Percentiles rank a stretch among this genome's conserved stretches.
These are phyloP conservation scores for Chelonoidis abingdonii DNA, from an alignment of 2,113 vertebrate genomes.

Conservation along the genomic window DNA sequence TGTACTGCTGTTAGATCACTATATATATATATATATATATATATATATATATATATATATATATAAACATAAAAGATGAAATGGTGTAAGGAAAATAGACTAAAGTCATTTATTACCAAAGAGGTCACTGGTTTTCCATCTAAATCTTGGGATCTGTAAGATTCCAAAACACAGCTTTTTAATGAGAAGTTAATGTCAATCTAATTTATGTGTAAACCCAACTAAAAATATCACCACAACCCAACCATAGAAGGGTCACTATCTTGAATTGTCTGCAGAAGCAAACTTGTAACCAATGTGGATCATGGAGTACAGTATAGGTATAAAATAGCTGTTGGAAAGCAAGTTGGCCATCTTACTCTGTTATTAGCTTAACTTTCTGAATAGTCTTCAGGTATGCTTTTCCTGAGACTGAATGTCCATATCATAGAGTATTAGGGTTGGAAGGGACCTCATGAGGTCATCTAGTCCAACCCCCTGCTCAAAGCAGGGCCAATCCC, in stretches of 20 bases:
- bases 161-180: neutral
- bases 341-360: neutral
- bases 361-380: neutral
- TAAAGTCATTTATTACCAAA: neutral
- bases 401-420: neutral
- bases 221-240: neutral
- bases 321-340: fast-evolving
- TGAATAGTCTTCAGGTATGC: neutral
- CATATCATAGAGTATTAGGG: neutral
- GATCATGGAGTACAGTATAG: neutral
- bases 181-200: neutral
- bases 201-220: neutral
- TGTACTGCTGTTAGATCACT: neutral
- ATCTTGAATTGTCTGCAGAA: neutral
- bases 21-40: no score
- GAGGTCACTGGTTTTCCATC: neutral
- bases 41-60: no score
- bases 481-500: no score
- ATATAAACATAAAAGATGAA: neutral
- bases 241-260: neutral
- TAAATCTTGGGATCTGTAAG: neutral
- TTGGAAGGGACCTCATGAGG: no score
- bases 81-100: neutral
- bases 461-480: no score
- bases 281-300: neutral